These are phyloP conservation scores for Parazoanthus atlanticus DNA, from an alignment of 92 coral and sea anemone genomes.

Conservation along the genomic window DNA sequence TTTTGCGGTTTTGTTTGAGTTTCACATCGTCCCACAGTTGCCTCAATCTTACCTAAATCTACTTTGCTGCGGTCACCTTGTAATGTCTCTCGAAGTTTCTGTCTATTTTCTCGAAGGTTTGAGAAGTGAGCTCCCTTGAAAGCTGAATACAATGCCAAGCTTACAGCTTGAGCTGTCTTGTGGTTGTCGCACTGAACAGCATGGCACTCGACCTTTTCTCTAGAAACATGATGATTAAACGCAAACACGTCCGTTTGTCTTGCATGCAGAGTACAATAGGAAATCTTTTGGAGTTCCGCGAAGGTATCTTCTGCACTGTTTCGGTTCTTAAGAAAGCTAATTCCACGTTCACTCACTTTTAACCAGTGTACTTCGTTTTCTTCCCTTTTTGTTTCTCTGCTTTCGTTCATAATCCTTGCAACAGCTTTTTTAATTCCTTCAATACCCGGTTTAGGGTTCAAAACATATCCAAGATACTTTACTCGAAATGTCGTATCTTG, in stretches of 20 bases:
- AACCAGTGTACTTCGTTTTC: conserved; percentile 53
- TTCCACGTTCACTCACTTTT: conserved; percentile 49
- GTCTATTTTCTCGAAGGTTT: conserved; percentile 67
- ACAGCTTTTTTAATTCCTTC: conserved; percentile 63
- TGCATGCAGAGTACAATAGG: conserved; percentile 65
- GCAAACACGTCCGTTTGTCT: conserved; percentile 69
- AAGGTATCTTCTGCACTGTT: conserved; percentile 18
- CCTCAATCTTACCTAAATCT: not conserved
- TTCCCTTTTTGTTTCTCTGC: conserved; percentile 32
- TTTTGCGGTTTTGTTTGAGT: not conserved
- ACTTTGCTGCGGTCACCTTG: not conserved
- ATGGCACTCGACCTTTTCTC: conserved; percentile 67
- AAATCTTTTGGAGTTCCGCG: conserved; percentile 72
- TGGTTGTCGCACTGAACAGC: conserved; percentile 66
- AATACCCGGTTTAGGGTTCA: conserved; percentile 49
- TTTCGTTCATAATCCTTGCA: conserved; percentile 39
- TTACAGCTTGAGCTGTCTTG: conserved; percentile 55
- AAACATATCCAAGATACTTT: conserved; percentile 61
- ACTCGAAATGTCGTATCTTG: conserved; percentile 58
- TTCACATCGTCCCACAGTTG: not conserved
- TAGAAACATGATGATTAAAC: conserved; percentile 77
- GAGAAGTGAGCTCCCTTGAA: conserved; percentile 72
- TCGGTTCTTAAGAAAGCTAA: conserved; percentile 50
- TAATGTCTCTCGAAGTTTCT: conserved; percentile 44
- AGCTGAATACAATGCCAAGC: conserved; percentile 64